These are phyloP conservation scores for Mus spretus DNA, from an alignment of 2,797 vertebrate species.

Conservation along the genomic window DNA sequence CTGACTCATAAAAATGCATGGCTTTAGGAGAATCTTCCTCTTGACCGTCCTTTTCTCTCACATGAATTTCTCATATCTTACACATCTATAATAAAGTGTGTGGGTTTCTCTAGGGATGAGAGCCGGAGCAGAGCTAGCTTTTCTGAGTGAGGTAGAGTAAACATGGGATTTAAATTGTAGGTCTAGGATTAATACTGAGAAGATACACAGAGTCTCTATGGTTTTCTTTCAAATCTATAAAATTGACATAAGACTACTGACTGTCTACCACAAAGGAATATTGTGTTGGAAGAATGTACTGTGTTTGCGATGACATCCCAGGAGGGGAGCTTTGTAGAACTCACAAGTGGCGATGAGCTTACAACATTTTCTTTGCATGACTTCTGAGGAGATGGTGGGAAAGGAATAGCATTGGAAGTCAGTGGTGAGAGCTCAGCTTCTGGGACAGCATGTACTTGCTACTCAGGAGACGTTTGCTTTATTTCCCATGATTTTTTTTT, in stretches of 20 bases:
- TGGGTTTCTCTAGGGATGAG: conserved; percentile 43
- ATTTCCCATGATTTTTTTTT: not conserved
- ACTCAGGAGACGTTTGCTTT: not conserved
- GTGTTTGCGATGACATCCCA: conserved; percentile 63
- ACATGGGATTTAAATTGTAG: conserved; percentile 67
- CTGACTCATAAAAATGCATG: conserved; percentile 56
- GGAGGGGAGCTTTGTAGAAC: conserved; percentile 34
- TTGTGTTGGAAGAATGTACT: conserved; percentile 42
- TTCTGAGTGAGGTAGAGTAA: conserved; percentile 55
- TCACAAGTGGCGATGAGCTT: conserved; percentile 69
- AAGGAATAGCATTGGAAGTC: conserved; percentile 55
- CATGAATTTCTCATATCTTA: conserved; percentile 34
- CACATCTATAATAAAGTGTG: conserved; percentile 23
- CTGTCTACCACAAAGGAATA: conserved; percentile 63
- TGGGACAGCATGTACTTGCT: conserved; percentile 15
- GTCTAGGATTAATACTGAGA: conserved; percentile 78
- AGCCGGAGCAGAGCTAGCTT: not conserved
- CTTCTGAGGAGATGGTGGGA: conserved; percentile 51
- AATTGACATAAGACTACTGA: conserved; percentile 70
- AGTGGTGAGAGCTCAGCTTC: conserved; percentile 33
- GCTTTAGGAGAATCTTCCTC: conserved; percentile 51
- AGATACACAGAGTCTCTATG: conserved; percentile 29
- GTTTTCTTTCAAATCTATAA: conserved; percentile 78
- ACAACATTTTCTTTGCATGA: conserved; percentile 24
- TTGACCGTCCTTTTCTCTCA: conserved; percentile 33